phyloP scores from a whole-genome alignment of 2,888 invertebrate species.

The Acanthosepion pharaonis region DNA sequence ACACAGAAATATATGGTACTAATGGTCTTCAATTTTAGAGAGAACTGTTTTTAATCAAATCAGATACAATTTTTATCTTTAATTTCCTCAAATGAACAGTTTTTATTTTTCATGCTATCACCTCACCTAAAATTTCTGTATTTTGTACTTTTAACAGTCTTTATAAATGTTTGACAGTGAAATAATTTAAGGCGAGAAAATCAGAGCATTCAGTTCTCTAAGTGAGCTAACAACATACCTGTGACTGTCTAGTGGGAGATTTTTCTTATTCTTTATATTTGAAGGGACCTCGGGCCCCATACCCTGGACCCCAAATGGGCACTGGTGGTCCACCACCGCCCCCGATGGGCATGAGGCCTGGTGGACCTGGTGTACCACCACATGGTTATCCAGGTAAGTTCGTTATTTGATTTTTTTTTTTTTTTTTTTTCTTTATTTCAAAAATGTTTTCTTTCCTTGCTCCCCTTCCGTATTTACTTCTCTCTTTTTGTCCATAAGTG shows the following conservation, averaged over 20 bases:
- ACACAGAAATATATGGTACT: too few relatives aligned
- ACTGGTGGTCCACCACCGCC: constrained; percentile 47
- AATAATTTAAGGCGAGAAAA: not conserved
- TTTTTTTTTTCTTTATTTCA: not conserved
- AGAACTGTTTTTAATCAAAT: too few relatives aligned
- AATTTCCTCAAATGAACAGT: too few relatives aligned
- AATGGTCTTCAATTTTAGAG: too few relatives aligned
- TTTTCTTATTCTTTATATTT: constrained; percentile 34
- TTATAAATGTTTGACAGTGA: not conserved
- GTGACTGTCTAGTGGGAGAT: constrained; percentile 45
- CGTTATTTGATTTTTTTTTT: not conserved
- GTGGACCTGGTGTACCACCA: constrained; percentile 47
- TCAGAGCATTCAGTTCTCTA: not conserved
- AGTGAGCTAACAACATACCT: not conserved
- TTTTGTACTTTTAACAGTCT: too few relatives aligned
- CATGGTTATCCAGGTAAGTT: constrained; percentile 46
- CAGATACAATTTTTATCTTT: too few relatives aligned
- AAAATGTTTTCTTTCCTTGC: not conserved
- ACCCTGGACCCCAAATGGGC: constrained; percentile 47
- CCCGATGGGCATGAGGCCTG: constrained; percentile 43
- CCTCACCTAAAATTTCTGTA: not conserved
- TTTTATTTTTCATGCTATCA: too few relatives aligned
- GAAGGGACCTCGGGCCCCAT: constrained; percentile 47
- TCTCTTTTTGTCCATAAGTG: not conserved
- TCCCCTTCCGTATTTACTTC: not conserved